phyloP scores from a whole-genome alignment of 2,888 invertebrate species.

The Drosophila siamana region DNA sequence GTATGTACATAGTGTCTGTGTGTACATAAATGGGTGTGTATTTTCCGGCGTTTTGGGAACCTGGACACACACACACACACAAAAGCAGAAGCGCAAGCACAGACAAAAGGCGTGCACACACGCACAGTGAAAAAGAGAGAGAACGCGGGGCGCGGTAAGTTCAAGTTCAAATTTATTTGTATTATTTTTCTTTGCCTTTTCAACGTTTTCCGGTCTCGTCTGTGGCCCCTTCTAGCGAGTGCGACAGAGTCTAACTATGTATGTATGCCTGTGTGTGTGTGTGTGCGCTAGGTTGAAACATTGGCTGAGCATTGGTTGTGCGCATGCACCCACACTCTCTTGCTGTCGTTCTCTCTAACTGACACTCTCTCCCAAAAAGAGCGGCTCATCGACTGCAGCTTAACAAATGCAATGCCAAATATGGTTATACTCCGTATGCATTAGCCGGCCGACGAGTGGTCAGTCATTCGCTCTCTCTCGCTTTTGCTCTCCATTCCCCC shows the following conservation, averaged over 20 bases:
- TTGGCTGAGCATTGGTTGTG: conserved; percentile 41
- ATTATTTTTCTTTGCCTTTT: conserved; percentile 52
- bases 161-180: conserved; percentile 77
- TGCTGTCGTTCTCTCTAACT: not conserved
- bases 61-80: conserved; percentile 28
- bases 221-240: conserved; percentile 16
- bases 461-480: conserved; percentile 23
- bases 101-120: not conserved
- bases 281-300: not conserved
- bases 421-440: conserved; percentile 67
- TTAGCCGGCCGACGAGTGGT: conserved; percentile 36
- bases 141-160: conserved; percentile 66
- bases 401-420: conserved; percentile 74
- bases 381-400: conserved; percentile 56
- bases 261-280: conserved; percentile 4
- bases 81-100: not conserved
- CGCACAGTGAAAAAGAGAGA: conserved; percentile 11
- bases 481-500: not conserved
- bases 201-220: conserved; percentile 60
- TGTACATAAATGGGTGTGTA: conserved; percentile 55
- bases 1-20: conserved; percentile 2
- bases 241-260: conserved; percentile 21
- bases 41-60: conserved; percentile 45
- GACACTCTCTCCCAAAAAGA: conserved; percentile 1
- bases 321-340: conserved; percentile 56